A percentile compares a stretch with the other conserved stretches of the same genome.
phyloP scores from a whole-genome alignment of 2,888 invertebrate genomes.

The Diadegma fenestrale region DNA sequence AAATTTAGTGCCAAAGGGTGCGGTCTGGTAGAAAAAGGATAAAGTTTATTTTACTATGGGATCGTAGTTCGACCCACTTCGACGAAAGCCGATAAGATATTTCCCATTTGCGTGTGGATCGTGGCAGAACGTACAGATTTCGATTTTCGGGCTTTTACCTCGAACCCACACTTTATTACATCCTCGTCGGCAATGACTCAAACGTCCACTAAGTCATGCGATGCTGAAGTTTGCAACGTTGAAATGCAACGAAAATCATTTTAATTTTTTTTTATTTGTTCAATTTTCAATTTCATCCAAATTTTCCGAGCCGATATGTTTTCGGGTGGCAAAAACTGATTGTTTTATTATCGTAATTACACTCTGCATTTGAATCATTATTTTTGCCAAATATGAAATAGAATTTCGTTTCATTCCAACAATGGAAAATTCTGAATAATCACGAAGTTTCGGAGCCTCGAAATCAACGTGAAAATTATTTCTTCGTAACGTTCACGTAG shows the following conservation, averaged over 20 bases:
- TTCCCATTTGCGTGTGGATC: constrained; percentile 41
- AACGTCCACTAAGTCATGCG: too few species aligned
- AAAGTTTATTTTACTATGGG: background rate
- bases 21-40: constrained; percentile 39
- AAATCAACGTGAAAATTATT: background rate
- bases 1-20: constrained; percentile 49
- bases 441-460: background rate
- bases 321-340: too few species aligned
- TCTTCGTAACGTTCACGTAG: background rate
- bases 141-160: background rate
- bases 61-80: constrained; percentile 35
- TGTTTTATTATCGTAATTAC: too few species aligned
- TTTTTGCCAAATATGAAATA: too few species aligned
- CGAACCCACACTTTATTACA: background rate
- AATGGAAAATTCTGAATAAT: too few species aligned
- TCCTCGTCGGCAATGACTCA: background rate
- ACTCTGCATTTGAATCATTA: too few species aligned
- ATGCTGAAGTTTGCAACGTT: too few species aligned
- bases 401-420: too few species aligned
- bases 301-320: too few species aligned
- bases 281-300: too few species aligned
- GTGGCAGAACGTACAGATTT: constrained; percentile 20
- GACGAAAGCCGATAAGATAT: constrained; percentile 27
- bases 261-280: too few species aligned
- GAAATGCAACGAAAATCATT: too few species aligned